phyloP scores from a whole-genome alignment of 2,797 vertebrate species.

The Phalanger gymnotis region DNA sequence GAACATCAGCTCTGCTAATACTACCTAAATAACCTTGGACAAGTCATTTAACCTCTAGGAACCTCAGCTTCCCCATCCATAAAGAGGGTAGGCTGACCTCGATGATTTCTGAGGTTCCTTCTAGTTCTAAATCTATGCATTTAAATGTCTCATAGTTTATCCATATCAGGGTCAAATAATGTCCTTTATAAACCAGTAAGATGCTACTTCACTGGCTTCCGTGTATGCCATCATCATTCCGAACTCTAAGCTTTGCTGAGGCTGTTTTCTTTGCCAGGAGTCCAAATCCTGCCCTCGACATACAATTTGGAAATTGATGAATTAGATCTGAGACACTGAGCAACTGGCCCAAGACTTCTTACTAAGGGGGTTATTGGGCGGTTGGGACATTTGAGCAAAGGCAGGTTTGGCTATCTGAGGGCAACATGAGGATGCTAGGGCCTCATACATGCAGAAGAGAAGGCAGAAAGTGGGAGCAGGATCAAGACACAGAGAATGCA shows the following conservation, averaged over 20 bases:
- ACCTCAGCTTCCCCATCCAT: not conserved
- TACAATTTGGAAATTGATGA: not conserved
- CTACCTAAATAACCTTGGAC: not conserved
- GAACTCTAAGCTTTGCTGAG: not conserved
- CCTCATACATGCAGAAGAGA: no score
- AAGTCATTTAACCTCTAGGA: not conserved
- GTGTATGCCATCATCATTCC: not conserved
- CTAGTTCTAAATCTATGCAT: not conserved
- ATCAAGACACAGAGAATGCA: no score
- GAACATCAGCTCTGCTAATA: not conserved
- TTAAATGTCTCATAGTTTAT: not conserved
- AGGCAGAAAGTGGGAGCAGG: no score
- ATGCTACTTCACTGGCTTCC: not conserved
- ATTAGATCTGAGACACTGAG: no score
- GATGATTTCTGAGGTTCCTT: not conserved
- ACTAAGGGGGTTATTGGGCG: no score
- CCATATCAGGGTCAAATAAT: not conserved
- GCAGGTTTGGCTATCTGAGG: no score
- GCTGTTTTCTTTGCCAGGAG: not conserved
- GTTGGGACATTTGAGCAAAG: no score
- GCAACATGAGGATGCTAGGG: no score
- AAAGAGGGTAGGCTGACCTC: not conserved
- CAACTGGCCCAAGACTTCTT: no score
- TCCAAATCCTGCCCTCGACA: not conserved
- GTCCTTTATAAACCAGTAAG: no score